Evolutionary conservation across 1,140 invertebrate species (phyloP), one percentile per base, ranked within the genome.

Genomic region (Formica exsecta): DNA sequence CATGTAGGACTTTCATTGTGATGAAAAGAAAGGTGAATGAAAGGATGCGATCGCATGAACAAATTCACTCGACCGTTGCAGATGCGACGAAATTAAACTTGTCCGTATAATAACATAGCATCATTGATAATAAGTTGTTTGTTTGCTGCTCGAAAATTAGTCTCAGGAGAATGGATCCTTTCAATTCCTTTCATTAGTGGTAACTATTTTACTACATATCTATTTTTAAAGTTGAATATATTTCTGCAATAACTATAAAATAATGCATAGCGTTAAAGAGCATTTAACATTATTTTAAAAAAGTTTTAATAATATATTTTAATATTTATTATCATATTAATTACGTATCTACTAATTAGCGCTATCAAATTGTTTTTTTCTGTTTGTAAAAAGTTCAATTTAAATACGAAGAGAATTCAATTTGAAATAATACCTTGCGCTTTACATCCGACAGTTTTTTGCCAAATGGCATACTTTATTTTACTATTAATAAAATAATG

Each of bases 101-200:
- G n/a, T 25, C 73, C 2, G 8, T 75, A 25, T 59, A 75, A 61
- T 22, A 44, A 76, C 38, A 76, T 25, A 51, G 13, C 29, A 32
- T 76, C 48, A 32, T 76, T 59, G 38, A 76, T n/a, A 25, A 8
- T 29, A 4, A 62, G 2, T 76, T 7, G 57, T 62, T 29, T 61
- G 22, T 62, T 32, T 38, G 36, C 74, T 25, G n/a, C 5, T 62
- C 38, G 38, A 62, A 44, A 76, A 76, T 76, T 76, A 41, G 13
- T 13, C 5, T 62, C 16, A 25, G 9, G 74, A 76, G 38, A 62
- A 38, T 44, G 38, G 5, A 44, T 48, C 36, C 74, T 76, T 76
- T 76, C 74, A 76, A 25, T 25, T 62, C 22, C 74, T 76, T 76
- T 62, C 74, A 32, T 76, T 62, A 13, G 1, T 51, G 48, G 16